These are phyloP conservation scores for Campoletis sonorensis DNA, from an alignment of 1,140 invertebrate species.

Conservation along the genomic window DNA sequence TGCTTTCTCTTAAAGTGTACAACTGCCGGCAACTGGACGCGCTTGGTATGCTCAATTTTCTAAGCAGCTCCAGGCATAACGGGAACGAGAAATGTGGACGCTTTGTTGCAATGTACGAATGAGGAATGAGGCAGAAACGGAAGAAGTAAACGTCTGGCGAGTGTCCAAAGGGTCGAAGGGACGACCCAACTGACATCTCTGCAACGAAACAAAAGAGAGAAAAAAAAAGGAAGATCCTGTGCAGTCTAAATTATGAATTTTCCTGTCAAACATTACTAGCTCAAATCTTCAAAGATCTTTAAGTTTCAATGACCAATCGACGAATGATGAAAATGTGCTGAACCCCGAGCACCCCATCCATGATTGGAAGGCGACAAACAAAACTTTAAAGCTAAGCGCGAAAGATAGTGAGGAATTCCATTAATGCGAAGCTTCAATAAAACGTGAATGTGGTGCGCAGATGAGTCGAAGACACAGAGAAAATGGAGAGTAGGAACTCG, in stretches of 20 bases:
- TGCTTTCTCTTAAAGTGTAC: not conserved
- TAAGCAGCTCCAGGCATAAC: constrained; percentile 6
- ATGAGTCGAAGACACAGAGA: not conserved
- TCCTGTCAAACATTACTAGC: not conserved
- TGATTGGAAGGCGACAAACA: constrained; percentile 4
- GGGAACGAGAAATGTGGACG: not conserved
- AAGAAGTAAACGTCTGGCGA: constrained; percentile 17
- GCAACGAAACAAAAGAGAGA: constrained; percentile 13
- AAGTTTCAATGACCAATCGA: not conserved
- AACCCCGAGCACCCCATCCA: no score
- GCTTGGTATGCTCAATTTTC: constrained; percentile 26
- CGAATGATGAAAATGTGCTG: not conserved
- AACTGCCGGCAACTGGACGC: constrained; percentile 11
- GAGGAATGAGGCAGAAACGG: constrained; percentile 26
- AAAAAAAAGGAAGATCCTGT: not conserved
- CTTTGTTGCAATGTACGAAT: constrained; percentile 19
- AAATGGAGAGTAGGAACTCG: not conserved
- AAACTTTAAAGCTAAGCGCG: not conserved
- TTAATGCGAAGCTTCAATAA: not conserved
- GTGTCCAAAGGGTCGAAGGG: constrained; percentile 32
- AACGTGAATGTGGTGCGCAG: not conserved
- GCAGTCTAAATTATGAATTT: constrained; percentile 23
- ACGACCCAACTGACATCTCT: constrained; percentile 19
- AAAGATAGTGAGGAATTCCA: constrained; percentile 11
- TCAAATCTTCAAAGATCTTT: not conserved